phyloP scores from a whole-genome alignment of 53 echinoderm and acorn worm genomes.

The Stichopus horrens region DNA sequence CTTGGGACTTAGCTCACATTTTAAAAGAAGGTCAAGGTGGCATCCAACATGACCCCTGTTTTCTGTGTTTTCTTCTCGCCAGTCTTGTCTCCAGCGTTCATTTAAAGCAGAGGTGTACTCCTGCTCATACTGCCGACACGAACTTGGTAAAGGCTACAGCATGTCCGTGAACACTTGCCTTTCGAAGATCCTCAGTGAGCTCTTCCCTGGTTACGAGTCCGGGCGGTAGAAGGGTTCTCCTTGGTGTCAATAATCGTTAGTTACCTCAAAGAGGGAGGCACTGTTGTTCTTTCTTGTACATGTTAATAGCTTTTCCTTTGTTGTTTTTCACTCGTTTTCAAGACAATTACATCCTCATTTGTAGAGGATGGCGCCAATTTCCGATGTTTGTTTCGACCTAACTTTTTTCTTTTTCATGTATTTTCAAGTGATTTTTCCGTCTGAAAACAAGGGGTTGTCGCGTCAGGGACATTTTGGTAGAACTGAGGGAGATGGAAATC shows the following conservation, averaged over 20 bases:
- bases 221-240: conserved; percentile 63
- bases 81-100: conserved; percentile 93
- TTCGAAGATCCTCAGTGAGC: conserved; percentile 62
- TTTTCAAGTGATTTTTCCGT: too few species aligned
- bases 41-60: background rate
- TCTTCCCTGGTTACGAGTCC: conserved; percentile 94
- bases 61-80: conserved; percentile 10
- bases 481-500: too few species aligned
- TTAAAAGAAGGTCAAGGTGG: background rate
- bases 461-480: too few species aligned
- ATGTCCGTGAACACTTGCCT: conserved; percentile 77
- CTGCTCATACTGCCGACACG: conserved; percentile 87
- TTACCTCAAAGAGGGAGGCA: background rate
- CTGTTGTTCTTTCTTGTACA: background rate
- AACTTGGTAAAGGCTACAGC: conserved; percentile 93
- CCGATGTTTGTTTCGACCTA: too few species aligned
- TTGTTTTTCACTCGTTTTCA: background rate
- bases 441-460: too few species aligned
- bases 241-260: background rate
- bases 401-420: too few species aligned
- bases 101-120: conserved; percentile 84
- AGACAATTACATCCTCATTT: too few species aligned
- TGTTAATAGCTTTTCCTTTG: background rate
- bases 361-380: too few species aligned
- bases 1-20: too few species aligned